phyloP scores from a whole-genome alignment of 2,797 vertebrate genomes.

The Miopithecus talapoin region DNA sequence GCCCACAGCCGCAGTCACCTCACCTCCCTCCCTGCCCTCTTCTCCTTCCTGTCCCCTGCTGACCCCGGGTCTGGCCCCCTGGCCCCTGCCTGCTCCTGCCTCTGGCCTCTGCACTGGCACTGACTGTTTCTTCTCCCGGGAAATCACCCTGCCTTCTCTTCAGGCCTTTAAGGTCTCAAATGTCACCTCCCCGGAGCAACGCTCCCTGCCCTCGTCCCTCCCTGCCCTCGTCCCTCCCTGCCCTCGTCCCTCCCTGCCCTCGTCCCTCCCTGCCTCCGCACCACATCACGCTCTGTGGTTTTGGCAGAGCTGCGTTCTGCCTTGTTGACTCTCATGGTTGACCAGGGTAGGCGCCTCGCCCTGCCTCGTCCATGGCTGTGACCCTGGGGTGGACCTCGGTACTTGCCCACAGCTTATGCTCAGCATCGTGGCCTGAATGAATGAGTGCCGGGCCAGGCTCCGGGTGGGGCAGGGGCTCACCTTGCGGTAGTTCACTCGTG shows the following conservation, averaged over 20 bases:
- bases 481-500: conserved; percentile 93
- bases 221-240: too few species aligned
- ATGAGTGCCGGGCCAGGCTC: accelerated
- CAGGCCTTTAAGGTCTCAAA: neutral
- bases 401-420: neutral
- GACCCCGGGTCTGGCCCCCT: neutral
- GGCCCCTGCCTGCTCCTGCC: neutral
- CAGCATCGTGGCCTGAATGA: accelerated
- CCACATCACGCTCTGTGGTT: neutral
- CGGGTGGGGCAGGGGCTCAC: conserved; percentile 74
- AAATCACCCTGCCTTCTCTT: neutral
- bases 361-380: neutral
- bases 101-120: neutral
- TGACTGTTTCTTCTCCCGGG: neutral
- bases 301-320: neutral
- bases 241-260: too few species aligned
- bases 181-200: accelerated
- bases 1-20: accelerated
- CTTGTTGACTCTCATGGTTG: neutral
- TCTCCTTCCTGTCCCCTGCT: neutral
- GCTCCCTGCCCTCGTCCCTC: neutral
- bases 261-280: too few species aligned
- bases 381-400: accelerated
- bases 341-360: neutral
- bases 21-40: neutral